Evolutionary conservation across 2,797 vertebrate genomes (phyloP), one percentile per base, ranked within the genome.

Genomic region (Urocyon cinereoargenteus): DNA sequence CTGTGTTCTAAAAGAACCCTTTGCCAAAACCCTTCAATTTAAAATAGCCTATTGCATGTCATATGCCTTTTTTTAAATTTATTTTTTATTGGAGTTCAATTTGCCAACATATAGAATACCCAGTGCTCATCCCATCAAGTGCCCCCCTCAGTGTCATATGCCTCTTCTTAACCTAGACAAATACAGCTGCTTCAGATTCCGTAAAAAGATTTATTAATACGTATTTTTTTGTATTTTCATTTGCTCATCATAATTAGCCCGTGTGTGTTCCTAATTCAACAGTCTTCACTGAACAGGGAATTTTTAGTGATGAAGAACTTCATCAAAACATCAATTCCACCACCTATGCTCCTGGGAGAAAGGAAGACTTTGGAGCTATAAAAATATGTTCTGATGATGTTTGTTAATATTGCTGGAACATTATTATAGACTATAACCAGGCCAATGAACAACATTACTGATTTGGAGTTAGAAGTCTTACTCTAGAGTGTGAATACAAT

Each of bases 131-230:
- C 40, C 40, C 40, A 45, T 45, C 40, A 45, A 45, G 40, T 7
- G 40, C 40, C 40, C 40, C 3, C 40, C 40, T 45, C 40, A 45
- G 40, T 75, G 28, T 51, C 12, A 53, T 40, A 82, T 16, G 72
- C 15, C 34, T 93, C 87, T 68, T 70, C 66, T 90, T 96, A 96
- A 82, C 26, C 34, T 90, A 82, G 83, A 92, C 3, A 85, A 91
- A 93, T 55, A 75, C 45, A 31, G 26, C 34, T 40, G 61, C 89
- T 86, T 81, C 16, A 45, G 36, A 84, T 86, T 89, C 70, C 24
- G 31, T 21, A 68, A 55, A 34, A 87, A 93, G 66, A 70, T 97
- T 86, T 89, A 82, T 81, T 68, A 51, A 68, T 73, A 36, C 34
- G 6, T 61, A 22, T 51, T 75, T 57, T 64, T 31, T 31, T 75